phyloP scores from a whole-genome alignment of 2,113 vertebrate species.

The Opisthocomus hoazin region DNA sequence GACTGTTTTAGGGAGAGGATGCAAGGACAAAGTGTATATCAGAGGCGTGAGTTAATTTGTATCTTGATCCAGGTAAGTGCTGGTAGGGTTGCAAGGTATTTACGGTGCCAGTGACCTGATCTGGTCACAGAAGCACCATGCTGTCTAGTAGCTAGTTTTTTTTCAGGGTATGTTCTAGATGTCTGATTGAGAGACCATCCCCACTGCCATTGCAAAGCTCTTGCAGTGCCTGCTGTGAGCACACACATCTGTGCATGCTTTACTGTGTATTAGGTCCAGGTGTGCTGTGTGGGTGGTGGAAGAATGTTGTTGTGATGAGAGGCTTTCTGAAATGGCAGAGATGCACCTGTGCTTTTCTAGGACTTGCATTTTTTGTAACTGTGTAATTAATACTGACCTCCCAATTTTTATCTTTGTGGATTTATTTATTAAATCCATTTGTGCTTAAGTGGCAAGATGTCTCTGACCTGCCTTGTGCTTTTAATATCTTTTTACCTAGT shows the following conservation, averaged over 20 bases:
- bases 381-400: neutral
- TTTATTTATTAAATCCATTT: neutral
- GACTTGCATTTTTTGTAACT: neutral
- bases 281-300: neutral
- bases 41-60: neutral
- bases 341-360: neutral
- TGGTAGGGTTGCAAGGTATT: neutral
- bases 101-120: neutral
- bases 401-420: neutral
- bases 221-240: neutral
- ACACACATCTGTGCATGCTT: neutral
- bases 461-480: neutral
- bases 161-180: neutral
- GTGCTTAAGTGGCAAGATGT: neutral
- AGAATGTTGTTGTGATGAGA: neutral
- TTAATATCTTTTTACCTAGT: neutral
- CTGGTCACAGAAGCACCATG: neutral
- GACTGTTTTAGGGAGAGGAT: neutral
- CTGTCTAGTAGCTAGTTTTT: neutral
- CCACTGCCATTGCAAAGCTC: neutral
- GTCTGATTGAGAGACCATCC: neutral
- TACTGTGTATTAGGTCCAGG: neutral
- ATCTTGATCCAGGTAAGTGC: neutral
- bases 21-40: neutral
- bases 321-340: neutral